A percentile compares a stretch with the other conserved stretches of the same genome.
Evolutionary conservation across 2,888 invertebrate species (phyloP).

Genomic region (Ctena decussata): DNA sequence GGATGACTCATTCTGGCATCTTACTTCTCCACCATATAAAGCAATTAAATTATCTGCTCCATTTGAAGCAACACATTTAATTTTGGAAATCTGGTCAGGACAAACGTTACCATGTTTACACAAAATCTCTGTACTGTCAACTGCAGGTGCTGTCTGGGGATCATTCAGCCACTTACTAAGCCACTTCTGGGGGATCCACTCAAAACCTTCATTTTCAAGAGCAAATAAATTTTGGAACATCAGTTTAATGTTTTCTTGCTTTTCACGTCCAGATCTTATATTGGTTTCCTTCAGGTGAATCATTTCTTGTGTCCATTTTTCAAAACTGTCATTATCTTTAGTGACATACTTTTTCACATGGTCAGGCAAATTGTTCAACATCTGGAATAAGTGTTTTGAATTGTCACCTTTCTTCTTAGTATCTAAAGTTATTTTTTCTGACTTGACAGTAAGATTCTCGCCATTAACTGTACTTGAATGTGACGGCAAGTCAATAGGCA

Average conservation of each 20-base stretch:
- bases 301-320: conserved; percentile 85
- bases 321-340: conserved; percentile 86
- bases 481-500: background rate
- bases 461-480: background rate
- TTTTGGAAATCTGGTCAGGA: conserved; percentile 57
- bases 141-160: conserved; percentile 84
- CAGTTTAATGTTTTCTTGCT: conserved; percentile 78
- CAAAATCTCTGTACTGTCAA: conserved; percentile 87
- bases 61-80: conserved; percentile 66
- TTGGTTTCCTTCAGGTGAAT: conserved; percentile 74
- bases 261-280: conserved; percentile 77
- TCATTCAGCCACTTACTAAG: conserved; percentile 88
- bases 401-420: background rate
- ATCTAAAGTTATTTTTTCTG: background rate
- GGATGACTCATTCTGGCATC: conserved; percentile 82
- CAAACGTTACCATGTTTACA: conserved; percentile 85
- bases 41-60: conserved; percentile 87
- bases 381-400: background rate
- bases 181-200: conserved; percentile 89
- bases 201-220: conserved; percentile 66
- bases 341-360: conserved; percentile 78
- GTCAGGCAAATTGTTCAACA: conserved; percentile 43
- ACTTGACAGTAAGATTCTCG: background rate
- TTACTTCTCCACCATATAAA: conserved; percentile 88
- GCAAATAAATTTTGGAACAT: conserved; percentile 69